Evolutionary conservation across 2,888 invertebrate species (phyloP).

Genomic region (Pogonocherus hispidulus): DNA sequence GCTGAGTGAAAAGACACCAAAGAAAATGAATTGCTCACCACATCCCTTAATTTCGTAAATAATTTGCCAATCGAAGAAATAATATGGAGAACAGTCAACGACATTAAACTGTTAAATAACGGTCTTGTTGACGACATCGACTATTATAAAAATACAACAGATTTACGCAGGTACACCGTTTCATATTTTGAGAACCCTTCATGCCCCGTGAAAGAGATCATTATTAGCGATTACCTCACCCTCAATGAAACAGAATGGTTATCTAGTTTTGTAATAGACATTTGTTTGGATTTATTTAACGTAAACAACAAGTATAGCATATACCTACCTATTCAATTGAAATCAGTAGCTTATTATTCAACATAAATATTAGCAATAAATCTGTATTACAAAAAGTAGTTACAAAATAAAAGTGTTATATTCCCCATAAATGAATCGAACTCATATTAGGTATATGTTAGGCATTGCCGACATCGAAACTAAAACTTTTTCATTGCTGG

Average conservation of each 20-base stretch:
- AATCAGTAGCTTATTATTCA: background rate
- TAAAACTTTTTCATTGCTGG: too few relatives aligned
- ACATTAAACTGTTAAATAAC: background rate
- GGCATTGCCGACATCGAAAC: too few relatives aligned
- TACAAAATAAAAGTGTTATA: too few relatives aligned
- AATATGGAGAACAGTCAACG: background rate
- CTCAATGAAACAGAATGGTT: background rate
- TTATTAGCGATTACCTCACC: background rate
- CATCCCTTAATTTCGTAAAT: too few relatives aligned
- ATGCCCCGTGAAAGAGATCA: background rate
- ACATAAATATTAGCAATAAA: too few relatives aligned
- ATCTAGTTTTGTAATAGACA: background rate
- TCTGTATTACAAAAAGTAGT: too few relatives aligned
- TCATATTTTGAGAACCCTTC: background rate
- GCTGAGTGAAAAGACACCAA: too few relatives aligned
- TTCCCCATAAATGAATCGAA: too few relatives aligned
- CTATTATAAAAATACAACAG: background rate
- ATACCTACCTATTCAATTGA: background rate
- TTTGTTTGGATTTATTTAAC: background rate
- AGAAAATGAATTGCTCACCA: too few relatives aligned
- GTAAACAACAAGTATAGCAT: background rate
- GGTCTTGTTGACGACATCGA: background rate
- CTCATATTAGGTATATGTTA: too few relatives aligned
- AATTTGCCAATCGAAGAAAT: background rate
- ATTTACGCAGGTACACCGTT: background rate